Evolutionary conservation across 2,113 vertebrate species (phyloP).

Genomic region (Crotophaga sulcirostris): DNA sequence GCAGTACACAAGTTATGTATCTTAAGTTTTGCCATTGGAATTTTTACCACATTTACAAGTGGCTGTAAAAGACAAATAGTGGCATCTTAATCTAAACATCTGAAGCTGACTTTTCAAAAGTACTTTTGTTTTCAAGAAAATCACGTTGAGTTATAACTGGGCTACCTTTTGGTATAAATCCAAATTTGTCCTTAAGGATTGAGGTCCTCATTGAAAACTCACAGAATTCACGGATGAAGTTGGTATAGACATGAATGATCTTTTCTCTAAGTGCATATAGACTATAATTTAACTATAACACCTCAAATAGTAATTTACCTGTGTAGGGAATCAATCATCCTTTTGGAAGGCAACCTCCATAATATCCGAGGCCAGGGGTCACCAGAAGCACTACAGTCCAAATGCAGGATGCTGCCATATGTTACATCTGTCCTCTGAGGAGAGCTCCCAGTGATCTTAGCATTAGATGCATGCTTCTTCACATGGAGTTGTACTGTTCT

Average conservation of each 20-base stretch:
- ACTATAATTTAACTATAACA: background rate
- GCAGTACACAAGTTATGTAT: background rate
- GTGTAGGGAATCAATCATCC: slow-evolving; percentile 85
- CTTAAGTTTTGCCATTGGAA: background rate
- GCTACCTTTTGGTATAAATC: background rate
- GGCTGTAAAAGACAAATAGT: background rate
- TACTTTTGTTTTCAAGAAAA: background rate
- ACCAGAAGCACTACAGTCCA: slow-evolving; percentile 87
- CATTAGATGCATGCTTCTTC: slow-evolving; percentile 71
- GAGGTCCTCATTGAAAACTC: background rate
- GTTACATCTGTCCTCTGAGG: slow-evolving; percentile 81
- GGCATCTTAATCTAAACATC: background rate
- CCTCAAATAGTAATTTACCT: slow-evolving; percentile 74
- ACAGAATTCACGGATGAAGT: background rate
- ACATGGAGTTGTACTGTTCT: slow-evolving; percentile 77
- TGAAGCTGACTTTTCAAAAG: background rate
- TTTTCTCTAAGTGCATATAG: background rate
- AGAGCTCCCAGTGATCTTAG: slow-evolving; percentile 82
- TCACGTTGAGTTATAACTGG: background rate
- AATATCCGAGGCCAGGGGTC: slow-evolving; percentile 87
- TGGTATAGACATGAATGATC: background rate
- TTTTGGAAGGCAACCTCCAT: slow-evolving; percentile 90
- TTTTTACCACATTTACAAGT: background rate
- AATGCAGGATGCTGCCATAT: slow-evolving; percentile 79
- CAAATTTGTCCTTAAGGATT: background rate